These are phyloP conservation scores for Eublepharis macularius DNA, from an alignment of 2,113 vertebrate genomes.

Conservation along the genomic window DNA sequence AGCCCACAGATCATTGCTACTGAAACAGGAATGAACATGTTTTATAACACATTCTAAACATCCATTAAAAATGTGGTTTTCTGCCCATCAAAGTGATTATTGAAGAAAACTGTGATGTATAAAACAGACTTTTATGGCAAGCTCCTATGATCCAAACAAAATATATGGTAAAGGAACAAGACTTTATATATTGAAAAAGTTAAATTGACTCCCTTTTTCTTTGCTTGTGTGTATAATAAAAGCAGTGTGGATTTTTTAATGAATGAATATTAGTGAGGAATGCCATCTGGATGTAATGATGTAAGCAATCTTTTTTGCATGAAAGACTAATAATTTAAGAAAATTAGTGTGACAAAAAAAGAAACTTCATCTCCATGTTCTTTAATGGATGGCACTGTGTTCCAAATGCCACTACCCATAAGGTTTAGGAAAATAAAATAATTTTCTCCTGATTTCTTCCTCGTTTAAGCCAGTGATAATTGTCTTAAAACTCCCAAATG, in stretches of 20 bases:
- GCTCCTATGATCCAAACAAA: background rate
- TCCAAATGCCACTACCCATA: background rate
- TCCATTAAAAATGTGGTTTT: background rate
- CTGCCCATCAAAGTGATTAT: background rate
- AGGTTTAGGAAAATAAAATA: background rate
- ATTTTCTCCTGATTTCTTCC: conserved; percentile 18
- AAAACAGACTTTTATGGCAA: background rate
- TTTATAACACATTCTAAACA: background rate
- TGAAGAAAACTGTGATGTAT: background rate
- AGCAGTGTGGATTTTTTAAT: background rate
- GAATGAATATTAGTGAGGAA: background rate
- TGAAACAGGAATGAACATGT: background rate
- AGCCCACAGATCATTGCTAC: background rate
- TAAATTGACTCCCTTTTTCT: background rate
- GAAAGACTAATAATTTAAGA: conserved; percentile 8
- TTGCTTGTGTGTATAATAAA: background rate
- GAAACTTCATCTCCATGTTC: background rate
- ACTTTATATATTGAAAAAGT: background rate
- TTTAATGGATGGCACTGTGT: background rate
- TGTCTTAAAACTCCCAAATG: background rate
- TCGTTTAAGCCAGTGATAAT: conserved; percentile 21
- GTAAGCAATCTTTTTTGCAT: background rate
- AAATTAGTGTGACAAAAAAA: conserved; percentile 11
- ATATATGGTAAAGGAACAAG: background rate
- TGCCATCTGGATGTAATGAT: background rate